Percentiles rank a stretch among this genome's conserved stretches.
These are phyloP conservation scores for Morone chrysops DNA, from an alignment of 2,113 vertebrate species.

Conservation along the genomic window DNA sequence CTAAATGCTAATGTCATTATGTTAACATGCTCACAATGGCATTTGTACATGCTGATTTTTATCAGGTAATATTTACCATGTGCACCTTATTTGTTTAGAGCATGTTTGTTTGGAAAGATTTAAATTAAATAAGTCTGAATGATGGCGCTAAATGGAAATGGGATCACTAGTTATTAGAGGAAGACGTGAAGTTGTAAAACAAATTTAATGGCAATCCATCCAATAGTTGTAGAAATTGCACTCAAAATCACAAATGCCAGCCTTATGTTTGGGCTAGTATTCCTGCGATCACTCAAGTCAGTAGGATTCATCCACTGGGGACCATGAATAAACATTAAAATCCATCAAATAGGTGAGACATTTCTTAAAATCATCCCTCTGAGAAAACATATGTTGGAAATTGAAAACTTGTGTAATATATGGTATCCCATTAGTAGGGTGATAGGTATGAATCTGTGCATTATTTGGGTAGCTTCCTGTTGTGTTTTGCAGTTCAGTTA, in stretches of 20 bases:
- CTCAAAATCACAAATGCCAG: too few relatives aligned
- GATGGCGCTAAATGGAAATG: too few relatives aligned
- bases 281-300: too few relatives aligned
- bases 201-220: neutral
- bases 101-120: too few relatives aligned
- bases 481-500: neutral
- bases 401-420: too few relatives aligned
- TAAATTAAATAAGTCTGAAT: too few relatives aligned
- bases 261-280: too few relatives aligned
- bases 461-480: neutral
- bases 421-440: too few relatives aligned
- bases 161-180: too few relatives aligned
- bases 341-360: neutral
- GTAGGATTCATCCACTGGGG: neutral
- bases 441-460: neutral
- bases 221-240: neutral
- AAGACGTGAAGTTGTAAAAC: neutral
- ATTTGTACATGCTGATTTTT: neutral
- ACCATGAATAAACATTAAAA: neutral
- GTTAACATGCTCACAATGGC: neutral
- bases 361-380: neutral
- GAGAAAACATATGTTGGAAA: too few relatives aligned
- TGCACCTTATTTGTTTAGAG: too few relatives aligned
- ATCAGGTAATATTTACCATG: neutral
- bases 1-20: neutral